Base-by-base conservation (phyloP, 2,113 vertebrate genomes). In the Callocephalon fimbriatum region DNA sequence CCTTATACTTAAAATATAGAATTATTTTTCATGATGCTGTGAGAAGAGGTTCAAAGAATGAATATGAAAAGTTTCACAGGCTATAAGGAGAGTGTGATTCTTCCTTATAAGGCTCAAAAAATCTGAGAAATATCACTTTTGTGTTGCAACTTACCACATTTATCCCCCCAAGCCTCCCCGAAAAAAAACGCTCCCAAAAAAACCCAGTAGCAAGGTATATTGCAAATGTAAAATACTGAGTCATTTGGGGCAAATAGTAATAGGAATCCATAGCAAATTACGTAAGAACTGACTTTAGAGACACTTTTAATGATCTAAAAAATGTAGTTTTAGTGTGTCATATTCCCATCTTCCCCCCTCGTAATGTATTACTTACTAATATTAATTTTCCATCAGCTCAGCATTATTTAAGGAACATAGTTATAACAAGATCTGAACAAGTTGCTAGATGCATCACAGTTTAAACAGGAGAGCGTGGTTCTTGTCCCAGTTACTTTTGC, bases 121-220 rank as follows among this genome's bases (percentile, higher is more conserved):
- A 42, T 75, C 29, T 86, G 16, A 53, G 12, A 79, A 25, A 62
- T 3, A 8, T 22, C 76, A 27, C 12, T 93, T 95, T 77, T 73
- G 31, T 66, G 45, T 42, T 93, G 19, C 62, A 90, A 61, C 3
- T 61, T 51, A 45, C 0, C 4, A 61, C 13, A 15, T 20, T 42
- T 35, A 63, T 17, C 11, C 0, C 3, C 1, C 0, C 10, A 17
- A 59, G 19, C 51, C 23, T 58, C 31, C 53, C 21, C 26, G 15
- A 58, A n/a, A 54, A 11, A 54, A 31, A 32, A 12, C 10, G 17
- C 53, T 31, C 54, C 31, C 19, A 48, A 70, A 73, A 45, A 16
- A 7, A 0, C 17, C 11, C 42, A 53, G 14, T 1, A 86, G 15
- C 12, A 62, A 62, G 0, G 3, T 37, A 8, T n/a, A 72, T 12